Base-by-base conservation (phyloP, 2,113 vertebrate genomes). In the Pao palembangensis region DNA sequence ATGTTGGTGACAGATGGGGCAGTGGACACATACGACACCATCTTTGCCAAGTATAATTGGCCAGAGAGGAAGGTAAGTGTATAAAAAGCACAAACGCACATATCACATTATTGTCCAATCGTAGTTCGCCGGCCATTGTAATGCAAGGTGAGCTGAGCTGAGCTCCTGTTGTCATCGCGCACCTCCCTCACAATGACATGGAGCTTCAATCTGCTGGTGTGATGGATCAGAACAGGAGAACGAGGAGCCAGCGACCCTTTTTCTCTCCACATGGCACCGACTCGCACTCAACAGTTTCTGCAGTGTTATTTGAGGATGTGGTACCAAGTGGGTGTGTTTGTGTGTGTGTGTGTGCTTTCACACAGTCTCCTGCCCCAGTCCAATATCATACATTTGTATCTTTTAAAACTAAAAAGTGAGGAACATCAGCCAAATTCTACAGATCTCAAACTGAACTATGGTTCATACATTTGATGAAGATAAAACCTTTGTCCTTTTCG, bases 1-100 rank as follows among this genome's bases (percentile, higher is more conserved):
- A 99, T 99, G 97, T 65, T 98, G 80, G 93, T 99, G 82, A 98
- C 97, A 1, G 97, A 99, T 64, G 97, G 97, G 57, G 97, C 97
- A 1, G 96, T 98, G 82, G 95, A 99, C 79, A 98, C 95, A 1
- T 99, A 98, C 0, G 94, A 98, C 16, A 86, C 93, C 8, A 94
- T 98, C 84, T 98, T 99, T 88, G 94, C 92, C 28, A 97, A 96
- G 67, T 95, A 96, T 80, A 99, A 99, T 48, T 97, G 94, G 95
- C 97, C 97, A 1, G 96, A 99, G n/a, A 92, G 94, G 69, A 99
- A 98, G 93, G 97, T 98, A 83, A 83, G 86, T 51, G 64, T 50
- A 67, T 17, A 38, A 38, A 12, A 67, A n/a, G 55, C 58, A 49
- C 21, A 42, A 49, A 42, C 55, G n/a, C n/a, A n/a, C n/a, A n/a